A percentile compares a stretch with the other conserved stretches of the same genome.
Conservation (phyloP, 2,888 invertebrate species). For the Caradrina clavipalpis region DNA sequence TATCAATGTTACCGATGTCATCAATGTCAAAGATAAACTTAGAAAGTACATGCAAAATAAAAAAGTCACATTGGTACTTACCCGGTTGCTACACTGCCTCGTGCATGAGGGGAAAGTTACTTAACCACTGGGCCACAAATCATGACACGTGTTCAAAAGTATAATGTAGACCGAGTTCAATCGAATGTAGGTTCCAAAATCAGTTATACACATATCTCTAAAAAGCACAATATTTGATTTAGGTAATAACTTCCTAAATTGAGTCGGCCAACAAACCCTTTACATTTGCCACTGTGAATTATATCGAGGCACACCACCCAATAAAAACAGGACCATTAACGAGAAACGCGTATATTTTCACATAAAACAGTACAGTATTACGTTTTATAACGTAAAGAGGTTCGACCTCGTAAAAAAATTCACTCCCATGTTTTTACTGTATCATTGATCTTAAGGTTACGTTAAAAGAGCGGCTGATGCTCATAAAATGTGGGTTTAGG, state of each 20-base stretch:
- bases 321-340: conserved; percentile 39
- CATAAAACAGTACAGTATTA: conserved; percentile 40
- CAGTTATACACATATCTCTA: neutral
- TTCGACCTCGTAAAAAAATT: conserved; percentile 36
- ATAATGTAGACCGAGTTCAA: too few relatives aligned
- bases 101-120: too few relatives aligned
- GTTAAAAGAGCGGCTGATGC: conserved; percentile 23
- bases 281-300: neutral
- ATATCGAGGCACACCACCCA: conserved; percentile 21
- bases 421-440: conserved; percentile 30
- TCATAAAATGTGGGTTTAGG: conserved; percentile 27
- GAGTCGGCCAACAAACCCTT: neutral
- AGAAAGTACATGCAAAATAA: too few relatives aligned
- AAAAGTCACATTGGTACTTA: too few relatives aligned
- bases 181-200: neutral
- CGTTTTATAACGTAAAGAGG: conserved; percentile 29
- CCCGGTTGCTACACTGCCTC: too few relatives aligned
- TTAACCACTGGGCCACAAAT: too few relatives aligned
- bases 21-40: too few relatives aligned
- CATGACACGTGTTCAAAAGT: too few relatives aligned
- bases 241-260: too few relatives aligned
- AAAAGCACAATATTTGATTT: neutral
- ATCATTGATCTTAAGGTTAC: conserved; percentile 26
- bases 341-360: conserved; percentile 27
- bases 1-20: too few relatives aligned